A percentile compares a stretch with the other conserved stretches of the same genome.
These are phyloP conservation scores for Drosophila incognita DNA, from an alignment of 2,888 invertebrate genomes.

Conservation along the genomic window DNA sequence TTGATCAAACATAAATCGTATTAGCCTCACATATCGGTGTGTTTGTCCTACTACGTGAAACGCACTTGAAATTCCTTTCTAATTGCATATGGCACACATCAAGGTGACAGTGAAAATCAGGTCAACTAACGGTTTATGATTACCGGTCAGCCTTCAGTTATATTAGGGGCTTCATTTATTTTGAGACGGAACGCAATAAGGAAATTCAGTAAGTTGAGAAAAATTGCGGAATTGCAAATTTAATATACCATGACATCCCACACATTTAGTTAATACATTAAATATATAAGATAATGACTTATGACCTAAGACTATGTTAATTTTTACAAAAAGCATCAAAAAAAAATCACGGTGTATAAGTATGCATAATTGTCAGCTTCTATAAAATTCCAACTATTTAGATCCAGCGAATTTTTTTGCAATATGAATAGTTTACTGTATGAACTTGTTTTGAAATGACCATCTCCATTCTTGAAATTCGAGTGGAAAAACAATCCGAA, in stretches of 20 bases:
- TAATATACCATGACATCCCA: neutral
- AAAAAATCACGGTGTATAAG: neutral
- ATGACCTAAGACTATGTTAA: neutral
- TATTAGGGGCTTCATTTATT: conserved; percentile 32
- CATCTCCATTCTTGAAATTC: neutral
- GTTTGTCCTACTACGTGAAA: conserved; percentile 29
- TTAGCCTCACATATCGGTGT: conserved; percentile 11
- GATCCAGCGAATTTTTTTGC: neutral
- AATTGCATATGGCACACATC: conserved; percentile 67
- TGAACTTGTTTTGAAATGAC: neutral
- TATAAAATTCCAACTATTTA: neutral
- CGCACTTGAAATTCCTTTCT: conserved; percentile 75
- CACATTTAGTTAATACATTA: neutral
- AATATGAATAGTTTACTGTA: neutral
- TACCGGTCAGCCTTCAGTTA: conserved; percentile 47
- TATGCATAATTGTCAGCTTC: neutral
- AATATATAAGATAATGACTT: neutral
- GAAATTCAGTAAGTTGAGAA: neutral
- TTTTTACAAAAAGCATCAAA: neutral
- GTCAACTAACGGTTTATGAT: conserved; percentile 64
- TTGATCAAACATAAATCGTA: conserved; percentile 63
- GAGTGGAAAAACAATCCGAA: neutral
- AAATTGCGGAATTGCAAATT: neutral
- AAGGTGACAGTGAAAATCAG: conserved; percentile 53
- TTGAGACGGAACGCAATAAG: conserved; percentile 16